Evolutionary conservation across 2,888 invertebrate genomes (phyloP).

Genomic region (Cephus pulcher): DNA sequence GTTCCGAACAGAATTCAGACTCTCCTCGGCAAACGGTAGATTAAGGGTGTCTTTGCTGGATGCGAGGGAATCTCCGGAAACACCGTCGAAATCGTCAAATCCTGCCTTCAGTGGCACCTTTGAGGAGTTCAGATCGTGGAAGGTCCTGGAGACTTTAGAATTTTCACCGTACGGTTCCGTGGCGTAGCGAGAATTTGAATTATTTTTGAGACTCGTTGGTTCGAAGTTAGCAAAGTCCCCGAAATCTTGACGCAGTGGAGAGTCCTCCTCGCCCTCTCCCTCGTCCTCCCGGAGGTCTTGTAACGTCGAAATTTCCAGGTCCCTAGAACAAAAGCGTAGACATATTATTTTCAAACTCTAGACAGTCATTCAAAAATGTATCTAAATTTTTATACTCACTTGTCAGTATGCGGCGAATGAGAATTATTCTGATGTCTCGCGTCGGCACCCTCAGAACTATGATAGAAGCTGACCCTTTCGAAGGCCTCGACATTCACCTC

Average conservation of each 20-base stretch:
- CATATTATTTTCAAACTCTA: neutral
- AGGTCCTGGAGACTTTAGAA: slow-evolving; percentile 41
- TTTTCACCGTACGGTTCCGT: slow-evolving; percentile 49
- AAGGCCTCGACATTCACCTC: slow-evolving; percentile 74
- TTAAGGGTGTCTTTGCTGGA: slow-evolving; percentile 60
- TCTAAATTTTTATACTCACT: slow-evolving; percentile 41
- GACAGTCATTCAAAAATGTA: neutral
- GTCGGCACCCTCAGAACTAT: slow-evolving; percentile 71
- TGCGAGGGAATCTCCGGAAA: slow-evolving; percentile 53
- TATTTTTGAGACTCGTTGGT: slow-evolving; percentile 51
- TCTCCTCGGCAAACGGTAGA: slow-evolving; percentile 59
- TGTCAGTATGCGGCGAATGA: slow-evolving; percentile 49
- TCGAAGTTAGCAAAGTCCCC: slow-evolving; percentile 59
- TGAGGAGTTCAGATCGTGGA: slow-evolving; percentile 55
- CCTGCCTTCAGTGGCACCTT: slow-evolving; percentile 58
- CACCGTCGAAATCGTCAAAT: slow-evolving; percentile 62
- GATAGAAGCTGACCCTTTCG: slow-evolving; percentile 74
- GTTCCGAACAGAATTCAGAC: slow-evolving; percentile 53
- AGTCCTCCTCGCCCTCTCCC: slow-evolving; percentile 38
- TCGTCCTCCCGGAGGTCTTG: slow-evolving; percentile 53
- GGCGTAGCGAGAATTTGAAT: slow-evolving; percentile 47
- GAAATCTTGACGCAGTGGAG: slow-evolving; percentile 57
- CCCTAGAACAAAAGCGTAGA: slow-evolving; percentile 36
- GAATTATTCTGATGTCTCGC: slow-evolving; percentile 63
- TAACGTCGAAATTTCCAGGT: slow-evolving; percentile 51